Percentiles rank a stretch among this genome's conserved stretches.
Conservation (phyloP, 2,113 vertebrate species). For the Brachionichthys hirsutus region DNA sequence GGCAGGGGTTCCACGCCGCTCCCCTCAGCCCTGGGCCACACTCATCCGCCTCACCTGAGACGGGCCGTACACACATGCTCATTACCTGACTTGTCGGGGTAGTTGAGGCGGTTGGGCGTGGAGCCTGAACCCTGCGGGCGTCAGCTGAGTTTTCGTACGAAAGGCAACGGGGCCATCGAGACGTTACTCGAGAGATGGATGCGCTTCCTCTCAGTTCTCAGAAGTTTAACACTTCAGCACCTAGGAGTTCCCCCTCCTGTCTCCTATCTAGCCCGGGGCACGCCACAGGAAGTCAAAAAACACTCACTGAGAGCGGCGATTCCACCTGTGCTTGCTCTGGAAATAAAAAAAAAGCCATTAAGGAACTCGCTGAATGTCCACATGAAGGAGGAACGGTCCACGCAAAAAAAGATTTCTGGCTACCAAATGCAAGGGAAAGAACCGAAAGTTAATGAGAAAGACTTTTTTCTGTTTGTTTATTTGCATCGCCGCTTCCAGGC, state of each 20-base stretch:
- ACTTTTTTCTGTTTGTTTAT: slow-evolving; percentile 28
- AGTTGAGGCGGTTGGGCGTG: slow-evolving; percentile 50
- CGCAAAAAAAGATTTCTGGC: slow-evolving; percentile 17
- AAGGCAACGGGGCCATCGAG: slow-evolving; percentile 57
- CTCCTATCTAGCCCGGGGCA: slow-evolving; percentile 66
- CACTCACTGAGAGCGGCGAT: slow-evolving; percentile 45
- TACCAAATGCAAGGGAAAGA: slow-evolving; percentile 10
- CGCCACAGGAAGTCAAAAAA: slow-evolving; percentile 64
- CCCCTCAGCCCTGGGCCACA: slow-evolving; percentile 54
- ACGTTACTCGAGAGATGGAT: slow-evolving; percentile 52
- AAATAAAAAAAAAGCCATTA: slow-evolving; percentile 33
- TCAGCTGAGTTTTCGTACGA: slow-evolving; percentile 43
- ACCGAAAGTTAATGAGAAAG: slow-evolving; percentile 7
- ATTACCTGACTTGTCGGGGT: slow-evolving; percentile 55
- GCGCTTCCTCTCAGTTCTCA: slow-evolving; percentile 62
- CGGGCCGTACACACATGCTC: slow-evolving; percentile 38
- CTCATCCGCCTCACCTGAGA: slow-evolving; percentile 54
- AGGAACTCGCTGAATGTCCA: slow-evolving; percentile 34
- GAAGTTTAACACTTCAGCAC: slow-evolving; percentile 67
- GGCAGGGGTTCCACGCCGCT: slow-evolving; percentile 17
- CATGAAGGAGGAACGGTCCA: slow-evolving; percentile 35
- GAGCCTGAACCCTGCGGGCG: slow-evolving; percentile 59
- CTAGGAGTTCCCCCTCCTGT: slow-evolving; percentile 54
- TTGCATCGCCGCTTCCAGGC: slow-evolving; percentile 43
- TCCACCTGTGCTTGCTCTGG: slow-evolving; percentile 43